These are phyloP conservation scores for Amphiura filiformis DNA, from an alignment of 35 echinoderm and acorn worm genomes.

Conservation along the genomic window DNA sequence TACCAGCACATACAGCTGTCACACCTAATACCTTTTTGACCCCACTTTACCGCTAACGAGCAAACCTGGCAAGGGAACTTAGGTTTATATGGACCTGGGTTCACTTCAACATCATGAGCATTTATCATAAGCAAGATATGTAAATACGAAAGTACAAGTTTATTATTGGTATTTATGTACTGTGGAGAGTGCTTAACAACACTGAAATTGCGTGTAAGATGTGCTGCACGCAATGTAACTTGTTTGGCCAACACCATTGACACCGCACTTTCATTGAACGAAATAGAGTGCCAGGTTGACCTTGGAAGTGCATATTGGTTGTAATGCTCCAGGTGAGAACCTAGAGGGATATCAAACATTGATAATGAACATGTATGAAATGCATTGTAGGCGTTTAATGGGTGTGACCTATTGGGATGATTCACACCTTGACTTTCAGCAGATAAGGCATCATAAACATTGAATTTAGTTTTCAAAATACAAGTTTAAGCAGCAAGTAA, in stretches of 20 bases:
- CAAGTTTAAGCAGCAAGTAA: too few relatives aligned
- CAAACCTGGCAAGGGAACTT: slow-evolving; percentile 61
- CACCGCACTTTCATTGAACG: neutral
- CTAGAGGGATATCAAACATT: too few relatives aligned
- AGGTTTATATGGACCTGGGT: slow-evolving; percentile 34
- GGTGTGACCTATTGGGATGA: too few relatives aligned
- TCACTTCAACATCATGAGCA: slow-evolving; percentile 30
- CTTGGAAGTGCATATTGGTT: neutral
- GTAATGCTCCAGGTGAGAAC: too few relatives aligned
- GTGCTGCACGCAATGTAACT: neutral
- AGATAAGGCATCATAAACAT: too few relatives aligned
- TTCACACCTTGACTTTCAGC: too few relatives aligned
- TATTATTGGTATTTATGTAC: neutral
- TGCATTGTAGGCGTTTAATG: too few relatives aligned
- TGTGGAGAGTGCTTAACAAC: neutral
- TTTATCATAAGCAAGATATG: slow-evolving; percentile 25
- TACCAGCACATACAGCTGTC: slow-evolving; percentile 44
- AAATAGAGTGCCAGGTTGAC: neutral
- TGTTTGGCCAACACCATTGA: neutral
- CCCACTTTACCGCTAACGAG: slow-evolving; percentile 32
- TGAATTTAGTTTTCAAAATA: too few relatives aligned
- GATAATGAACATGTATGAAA: too few relatives aligned
- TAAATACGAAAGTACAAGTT: neutral
- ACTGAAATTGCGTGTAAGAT: neutral
- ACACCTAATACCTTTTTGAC: slow-evolving; percentile 18